These are phyloP conservation scores for Alca torda DNA, from an alignment of 2,797 vertebrate genomes.

Conservation along the genomic window DNA sequence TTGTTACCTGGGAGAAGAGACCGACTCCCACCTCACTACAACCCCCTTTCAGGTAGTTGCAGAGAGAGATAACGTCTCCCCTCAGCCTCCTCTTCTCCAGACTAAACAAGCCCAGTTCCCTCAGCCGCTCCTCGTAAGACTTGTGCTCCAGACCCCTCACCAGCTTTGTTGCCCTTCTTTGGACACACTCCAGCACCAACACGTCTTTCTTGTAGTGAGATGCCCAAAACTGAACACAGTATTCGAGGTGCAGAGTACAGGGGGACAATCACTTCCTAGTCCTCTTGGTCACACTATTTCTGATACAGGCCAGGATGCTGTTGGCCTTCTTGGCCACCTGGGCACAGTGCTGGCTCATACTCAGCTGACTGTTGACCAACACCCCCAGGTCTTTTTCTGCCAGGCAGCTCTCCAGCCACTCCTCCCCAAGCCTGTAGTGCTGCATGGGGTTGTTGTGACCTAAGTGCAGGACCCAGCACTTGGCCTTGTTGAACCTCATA, in stretches of 20 bases:
- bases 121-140: too few relatives aligned
- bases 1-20: background rate
- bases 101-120: too few relatives aligned
- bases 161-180: background rate
- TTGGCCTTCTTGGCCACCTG: background rate
- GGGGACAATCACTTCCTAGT: too few relatives aligned
- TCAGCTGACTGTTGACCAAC: background rate
- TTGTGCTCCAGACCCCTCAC: too few relatives aligned
- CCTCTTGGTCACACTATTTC: background rate
- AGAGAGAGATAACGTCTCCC: background rate
- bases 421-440: background rate
- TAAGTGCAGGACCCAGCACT: background rate
- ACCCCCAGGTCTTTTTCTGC: background rate
- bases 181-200: background rate
- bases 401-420: background rate
- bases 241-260: background rate
- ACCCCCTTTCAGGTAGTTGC: background rate
- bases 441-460: background rate
- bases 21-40: background rate
- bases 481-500: background rate
- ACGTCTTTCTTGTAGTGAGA: background rate
- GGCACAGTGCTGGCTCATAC: background rate
- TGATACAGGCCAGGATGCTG: background rate
- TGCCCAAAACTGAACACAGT: background rate
- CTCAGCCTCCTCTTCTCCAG: too few relatives aligned